Percentiles rank a stretch among this genome's conserved stretches.
These are phyloP conservation scores for Acanthornis magna DNA, from an alignment of 2,797 vertebrate species.

Conservation along the genomic window DNA sequence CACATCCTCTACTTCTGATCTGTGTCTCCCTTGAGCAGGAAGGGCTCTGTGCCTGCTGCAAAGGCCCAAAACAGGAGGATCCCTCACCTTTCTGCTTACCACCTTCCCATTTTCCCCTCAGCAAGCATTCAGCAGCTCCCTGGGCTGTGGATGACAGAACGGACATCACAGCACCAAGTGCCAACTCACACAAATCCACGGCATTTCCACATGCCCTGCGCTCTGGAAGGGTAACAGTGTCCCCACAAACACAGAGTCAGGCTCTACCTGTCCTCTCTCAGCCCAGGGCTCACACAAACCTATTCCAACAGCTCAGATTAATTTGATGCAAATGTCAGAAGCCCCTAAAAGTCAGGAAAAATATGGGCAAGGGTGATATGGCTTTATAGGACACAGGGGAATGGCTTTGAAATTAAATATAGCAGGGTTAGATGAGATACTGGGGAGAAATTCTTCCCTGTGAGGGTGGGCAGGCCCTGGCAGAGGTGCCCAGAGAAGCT, in stretches of 20 bases:
- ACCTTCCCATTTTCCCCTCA: neutral
- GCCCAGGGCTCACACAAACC: neutral
- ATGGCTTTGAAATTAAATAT: neutral
- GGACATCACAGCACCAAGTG: neutral
- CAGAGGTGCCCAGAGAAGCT: neutral
- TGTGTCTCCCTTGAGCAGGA: neutral
- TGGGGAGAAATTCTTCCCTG: neutral
- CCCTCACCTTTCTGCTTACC: neutral
- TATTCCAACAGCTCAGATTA: accelerated
- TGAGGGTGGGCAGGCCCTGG: neutral
- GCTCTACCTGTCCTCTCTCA: neutral
- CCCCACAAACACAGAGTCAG: neutral
- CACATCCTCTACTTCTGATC: neutral
- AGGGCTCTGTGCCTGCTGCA: neutral
- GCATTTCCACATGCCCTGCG: accelerated
- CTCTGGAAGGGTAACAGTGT: accelerated
- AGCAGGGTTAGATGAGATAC: neutral
- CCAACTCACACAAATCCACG: accelerated
- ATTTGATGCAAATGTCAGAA: neutral
- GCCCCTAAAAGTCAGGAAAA: neutral
- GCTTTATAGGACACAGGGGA: neutral
- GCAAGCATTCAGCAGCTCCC: neutral
- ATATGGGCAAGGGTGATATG: neutral
- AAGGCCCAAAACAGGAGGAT: neutral
- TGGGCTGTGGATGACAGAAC: neutral